Evolutionary conservation across 2,888 invertebrate species (phyloP).

Genomic region (Eupsilia transversa): DNA sequence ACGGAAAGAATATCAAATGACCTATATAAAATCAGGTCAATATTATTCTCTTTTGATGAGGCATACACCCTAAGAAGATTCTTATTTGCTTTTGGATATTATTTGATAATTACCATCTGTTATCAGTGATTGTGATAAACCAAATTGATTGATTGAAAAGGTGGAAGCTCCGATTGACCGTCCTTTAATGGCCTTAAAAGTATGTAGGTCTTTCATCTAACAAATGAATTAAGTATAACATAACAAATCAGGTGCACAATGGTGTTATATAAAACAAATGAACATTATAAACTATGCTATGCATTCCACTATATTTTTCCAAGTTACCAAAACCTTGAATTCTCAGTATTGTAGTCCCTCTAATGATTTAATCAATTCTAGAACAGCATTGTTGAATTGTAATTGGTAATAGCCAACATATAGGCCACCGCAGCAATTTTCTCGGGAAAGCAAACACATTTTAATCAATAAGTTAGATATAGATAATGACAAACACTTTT

Average conservation of each 20-base stretch:
- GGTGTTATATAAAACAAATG: constrained; percentile 6
- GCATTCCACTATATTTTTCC: constrained; percentile 2
- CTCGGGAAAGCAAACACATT: not conserved
- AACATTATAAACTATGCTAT: not conserved
- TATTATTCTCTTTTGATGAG: not conserved
- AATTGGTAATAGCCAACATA: not conserved
- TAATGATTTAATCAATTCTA: constrained; percentile 13
- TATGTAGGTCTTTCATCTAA: constrained; percentile 6
- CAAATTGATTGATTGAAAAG: not conserved
- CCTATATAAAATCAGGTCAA: not conserved
- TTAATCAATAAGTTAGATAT: not conserved
- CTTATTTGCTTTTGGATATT: not conserved
- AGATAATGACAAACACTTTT: not conserved
- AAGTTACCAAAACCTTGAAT: constrained; percentile 15
- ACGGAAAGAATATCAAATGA: not conserved
- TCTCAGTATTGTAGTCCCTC: constrained; percentile 1
- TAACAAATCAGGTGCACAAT: constrained; percentile 6
- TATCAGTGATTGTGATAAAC: not conserved
- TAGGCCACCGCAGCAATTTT: fast-evolving
- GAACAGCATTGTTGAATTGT: not conserved
- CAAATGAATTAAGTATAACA: not conserved
- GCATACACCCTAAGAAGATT: not conserved
- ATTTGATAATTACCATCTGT: not conserved
- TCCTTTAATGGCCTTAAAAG: not conserved
- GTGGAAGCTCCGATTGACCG: no score